Evolutionary conservation across 2,113 vertebrate species (phyloP), one percentile per base, ranked within the genome.

Genomic region (Toxotes chatareus): DNA sequence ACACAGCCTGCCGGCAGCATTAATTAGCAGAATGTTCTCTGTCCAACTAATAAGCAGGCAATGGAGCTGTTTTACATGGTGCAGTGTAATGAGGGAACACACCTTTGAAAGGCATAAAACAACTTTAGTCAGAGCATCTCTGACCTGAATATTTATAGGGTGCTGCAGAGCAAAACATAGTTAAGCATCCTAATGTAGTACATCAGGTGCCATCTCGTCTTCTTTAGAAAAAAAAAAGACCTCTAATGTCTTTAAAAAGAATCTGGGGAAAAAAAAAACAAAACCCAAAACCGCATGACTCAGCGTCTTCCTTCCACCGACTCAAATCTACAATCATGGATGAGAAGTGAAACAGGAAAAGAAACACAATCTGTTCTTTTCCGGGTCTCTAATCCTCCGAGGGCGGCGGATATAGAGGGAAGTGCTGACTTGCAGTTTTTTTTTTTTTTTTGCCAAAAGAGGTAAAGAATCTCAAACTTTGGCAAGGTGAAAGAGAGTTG

Each of bases 1-100:
- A 83, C 76, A 60, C 77, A 67, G 85, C 44, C 80, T 81, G 79
- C 72, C 65, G 79, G 85, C 75, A 83, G 89, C 86, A 89, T 88
- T 92, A 93, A 92, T 93, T 91, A 92, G 83, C 88, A 57, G 74
- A 81, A 84, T 86, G 88, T 89, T 92, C 85, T 73, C 82, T 82
- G 77, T 92, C 83, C 82, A 80, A 55, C 85, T 87, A 87, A 91
- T 79, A 87, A 77, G 76, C 76, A 71, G 76, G 76, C 72, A 17
- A 79, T 82, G 69, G 79, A 87, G 80, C 80, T 67, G 75, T 72
- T 89, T 81, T 83, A 86, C 88, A 87, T 21, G 70, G 21, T 49
- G 67, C 82, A 63, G 70, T 8, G 84, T 87, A 85, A 90, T 75
- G 73, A 90, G 81, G 80, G 65, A 73, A 77, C 23, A 34, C 82